Percentiles rank a stretch among this genome's conserved stretches.
phyloP scores from a whole-genome alignment of 2,797 vertebrate species.

The Peromyscus nudipes region DNA sequence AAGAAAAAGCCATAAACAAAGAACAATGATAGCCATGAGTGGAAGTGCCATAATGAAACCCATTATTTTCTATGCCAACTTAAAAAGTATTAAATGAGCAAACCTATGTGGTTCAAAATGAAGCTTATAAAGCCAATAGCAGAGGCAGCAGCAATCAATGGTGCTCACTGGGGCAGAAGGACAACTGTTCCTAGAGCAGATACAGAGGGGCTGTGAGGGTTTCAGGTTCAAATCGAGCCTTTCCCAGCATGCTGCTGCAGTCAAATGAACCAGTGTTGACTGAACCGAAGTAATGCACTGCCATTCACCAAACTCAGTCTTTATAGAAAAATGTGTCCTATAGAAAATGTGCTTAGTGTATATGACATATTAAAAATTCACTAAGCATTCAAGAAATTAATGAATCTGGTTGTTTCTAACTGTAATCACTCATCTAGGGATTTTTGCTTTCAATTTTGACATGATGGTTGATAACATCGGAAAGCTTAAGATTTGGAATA shows the following conservation, averaged over 20 bases:
- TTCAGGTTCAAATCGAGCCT: not conserved
- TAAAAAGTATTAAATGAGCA: not conserved
- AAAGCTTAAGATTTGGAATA: not conserved
- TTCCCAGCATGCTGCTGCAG: not conserved
- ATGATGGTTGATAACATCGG: not conserved
- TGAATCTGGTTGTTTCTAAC: constrained; percentile 16
- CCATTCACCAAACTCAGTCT: not conserved
- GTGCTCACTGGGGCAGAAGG: not conserved
- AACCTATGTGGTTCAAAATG: not conserved
- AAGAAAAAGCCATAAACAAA: not conserved
- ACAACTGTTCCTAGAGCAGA: not conserved
- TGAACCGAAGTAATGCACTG: not conserved
- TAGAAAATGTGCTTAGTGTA: not conserved
- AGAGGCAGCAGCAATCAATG: not conserved
- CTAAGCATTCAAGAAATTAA: not conserved
- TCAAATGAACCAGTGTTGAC: not conserved
- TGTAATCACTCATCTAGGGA: not conserved
- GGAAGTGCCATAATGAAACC: not conserved
- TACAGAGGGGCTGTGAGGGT: not conserved
- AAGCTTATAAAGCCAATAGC: not conserved
- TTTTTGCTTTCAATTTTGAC: not conserved
- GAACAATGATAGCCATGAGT: not conserved
- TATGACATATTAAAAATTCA: not conserved
- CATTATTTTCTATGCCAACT: not conserved
- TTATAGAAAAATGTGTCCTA: not conserved